Percentiles rank a stretch among this genome's conserved stretches.
Evolutionary conservation across 2,888 invertebrate genomes (phyloP).

Genomic region (Stegana nigrithorax): DNA sequence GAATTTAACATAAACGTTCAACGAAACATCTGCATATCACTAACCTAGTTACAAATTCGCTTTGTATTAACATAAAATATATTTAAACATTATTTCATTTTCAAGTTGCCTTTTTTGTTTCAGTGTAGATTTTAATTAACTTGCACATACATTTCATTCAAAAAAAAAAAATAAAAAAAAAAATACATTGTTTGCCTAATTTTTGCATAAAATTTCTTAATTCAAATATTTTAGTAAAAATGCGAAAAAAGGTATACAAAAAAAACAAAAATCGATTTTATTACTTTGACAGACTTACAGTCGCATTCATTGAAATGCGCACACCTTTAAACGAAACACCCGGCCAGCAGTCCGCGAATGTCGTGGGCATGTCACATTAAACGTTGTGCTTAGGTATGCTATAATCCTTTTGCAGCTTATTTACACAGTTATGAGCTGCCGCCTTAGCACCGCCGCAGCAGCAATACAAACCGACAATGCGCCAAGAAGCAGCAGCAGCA

Average conservation of each 20-base stretch:
- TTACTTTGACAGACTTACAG: background rate
- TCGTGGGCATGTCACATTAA: no score
- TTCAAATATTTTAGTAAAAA: no score
- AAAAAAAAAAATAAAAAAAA: background rate
- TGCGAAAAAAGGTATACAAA: background rate
- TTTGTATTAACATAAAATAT: background rate
- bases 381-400: background rate
- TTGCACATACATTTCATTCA: background rate
- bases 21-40: constrained; percentile 37
- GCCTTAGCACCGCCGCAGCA: background rate
- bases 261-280: background rate
- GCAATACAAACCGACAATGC: background rate
- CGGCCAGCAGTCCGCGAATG: no score
- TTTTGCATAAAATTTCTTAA: no score
- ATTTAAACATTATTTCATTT: background rate
- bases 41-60: constrained; percentile 43
- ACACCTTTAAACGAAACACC: no score
- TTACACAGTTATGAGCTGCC: background rate
- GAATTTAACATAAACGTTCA: constrained; percentile 3
- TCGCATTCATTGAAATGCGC: no score
- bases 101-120: background rate
- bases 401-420: background rate
- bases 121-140: background rate
- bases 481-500: no score
- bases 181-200: no score